phyloP scores from a whole-genome alignment of 2,113 vertebrate genomes.

The Oplegnathus fasciatus region DNA sequence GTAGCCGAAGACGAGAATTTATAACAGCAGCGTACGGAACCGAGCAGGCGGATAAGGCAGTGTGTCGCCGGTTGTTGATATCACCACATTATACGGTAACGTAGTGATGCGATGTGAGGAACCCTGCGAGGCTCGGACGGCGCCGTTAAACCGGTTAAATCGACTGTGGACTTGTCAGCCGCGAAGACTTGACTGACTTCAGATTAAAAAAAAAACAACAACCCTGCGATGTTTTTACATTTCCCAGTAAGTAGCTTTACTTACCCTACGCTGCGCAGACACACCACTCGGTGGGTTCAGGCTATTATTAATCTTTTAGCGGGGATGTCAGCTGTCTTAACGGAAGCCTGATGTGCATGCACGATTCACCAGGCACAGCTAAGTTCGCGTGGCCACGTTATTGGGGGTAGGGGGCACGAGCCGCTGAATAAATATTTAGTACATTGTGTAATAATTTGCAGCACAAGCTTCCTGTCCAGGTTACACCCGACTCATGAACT shows the following conservation, averaged over 20 bases:
- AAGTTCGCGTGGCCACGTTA: constrained; percentile 70
- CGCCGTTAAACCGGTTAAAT: constrained; percentile 48
- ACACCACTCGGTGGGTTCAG: not conserved
- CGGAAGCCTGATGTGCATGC: constrained; percentile 46
- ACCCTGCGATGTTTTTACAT: constrained; percentile 68
- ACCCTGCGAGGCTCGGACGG: constrained; percentile 38
- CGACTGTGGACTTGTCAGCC: constrained; percentile 54
- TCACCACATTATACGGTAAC: not conserved
- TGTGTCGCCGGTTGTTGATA: constrained; percentile 42
- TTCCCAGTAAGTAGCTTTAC: constrained; percentile 76
- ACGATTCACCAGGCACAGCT: constrained; percentile 43
- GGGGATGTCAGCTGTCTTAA: constrained; percentile 44
- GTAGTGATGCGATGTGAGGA: constrained; percentile 52
- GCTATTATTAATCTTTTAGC: not conserved
- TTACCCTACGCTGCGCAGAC: not conserved
- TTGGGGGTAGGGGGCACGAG: constrained; percentile 51
- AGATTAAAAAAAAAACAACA: constrained; percentile 38
- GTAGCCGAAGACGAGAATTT: constrained; percentile 76
- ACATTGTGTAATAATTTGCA: constrained; percentile 52
- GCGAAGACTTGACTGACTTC: constrained; percentile 55
- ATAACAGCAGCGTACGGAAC: constrained; percentile 66
- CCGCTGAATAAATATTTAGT: constrained; percentile 46
- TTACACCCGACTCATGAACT: not conserved
- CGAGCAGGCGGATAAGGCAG: constrained; percentile 50
- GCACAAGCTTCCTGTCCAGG: not conserved